Evolutionary conservation across 2,888 invertebrate genomes (phyloP), one percentile per base, ranked within the genome.

Genomic region (Ennomos quercinarius): DNA sequence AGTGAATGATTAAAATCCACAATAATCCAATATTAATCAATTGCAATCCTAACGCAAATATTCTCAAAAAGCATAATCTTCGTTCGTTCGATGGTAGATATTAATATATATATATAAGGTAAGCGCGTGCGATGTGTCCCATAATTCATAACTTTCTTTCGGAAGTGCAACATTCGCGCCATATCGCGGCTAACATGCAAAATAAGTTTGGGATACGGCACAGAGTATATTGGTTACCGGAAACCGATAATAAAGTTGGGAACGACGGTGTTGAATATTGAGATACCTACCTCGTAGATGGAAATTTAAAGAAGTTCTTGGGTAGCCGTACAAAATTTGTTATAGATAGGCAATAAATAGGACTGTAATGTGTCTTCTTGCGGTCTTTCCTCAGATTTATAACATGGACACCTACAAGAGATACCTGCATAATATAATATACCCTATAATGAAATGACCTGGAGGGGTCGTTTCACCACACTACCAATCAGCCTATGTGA

Each of bases 101-200:
- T 27, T 6, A 27, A 27, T 27, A 27, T 27, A 27, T 27, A 27
- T 27, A 27, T 66, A 65, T 59, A 49, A 58, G 63, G 67, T 69
- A 67, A 59, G 63, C 49, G 60, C 56, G 11, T 63, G 64, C 44
- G 52, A 53, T 56, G 64, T 76, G 76, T 71, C 78, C 73, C 83
- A 87, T 89, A 86, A 86, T 73, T 89, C 87, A 89, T 74, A 89
- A 84, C 76, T 87, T 84, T 86, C 82, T 83, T 86, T 84, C 78
- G 72, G 69, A 79, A 84, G 80, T 87, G 88, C 89, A 85, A 75
- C 83, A 79, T 74, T 74, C 77, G 80, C 82, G 64, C 70, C 71
- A 70, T 86, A 86, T 88, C 87, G 81, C 77, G 74, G 80, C 81
- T 84, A 75, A 79, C 85, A 88, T 89, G 89, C 87, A 88, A 89